phyloP scores from a whole-genome alignment of 2,797 vertebrate genomes.

The Manis pentadactyla region DNA sequence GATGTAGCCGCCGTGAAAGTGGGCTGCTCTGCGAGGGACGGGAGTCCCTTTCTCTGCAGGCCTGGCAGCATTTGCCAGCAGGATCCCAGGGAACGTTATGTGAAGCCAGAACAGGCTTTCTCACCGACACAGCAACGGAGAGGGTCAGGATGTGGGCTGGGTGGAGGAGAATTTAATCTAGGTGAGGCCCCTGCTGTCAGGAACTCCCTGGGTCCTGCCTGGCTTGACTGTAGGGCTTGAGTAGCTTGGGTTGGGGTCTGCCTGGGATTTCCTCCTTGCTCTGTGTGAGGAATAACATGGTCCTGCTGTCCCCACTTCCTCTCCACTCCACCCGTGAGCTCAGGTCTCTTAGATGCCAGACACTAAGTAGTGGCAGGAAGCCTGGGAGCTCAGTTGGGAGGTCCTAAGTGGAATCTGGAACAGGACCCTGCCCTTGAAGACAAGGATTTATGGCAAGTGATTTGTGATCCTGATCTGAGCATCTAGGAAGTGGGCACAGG shows the following conservation, averaged over 20 bases:
- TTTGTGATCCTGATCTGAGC: neutral
- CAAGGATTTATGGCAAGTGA: neutral
- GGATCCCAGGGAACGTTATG: neutral
- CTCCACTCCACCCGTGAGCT: neutral
- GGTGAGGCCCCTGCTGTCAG: neutral
- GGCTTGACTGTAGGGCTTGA: neutral
- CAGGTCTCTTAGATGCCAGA: neutral
- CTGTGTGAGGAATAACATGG: neutral
- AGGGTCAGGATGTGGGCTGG: neutral
- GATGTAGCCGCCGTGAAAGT: neutral
- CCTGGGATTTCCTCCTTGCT: neutral
- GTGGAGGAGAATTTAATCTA: neutral
- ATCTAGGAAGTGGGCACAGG: neutral
- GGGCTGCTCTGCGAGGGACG: neutral
- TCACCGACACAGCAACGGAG: neutral
- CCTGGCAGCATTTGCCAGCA: neutral
- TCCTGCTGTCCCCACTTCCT: neutral
- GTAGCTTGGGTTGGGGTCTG: neutral
- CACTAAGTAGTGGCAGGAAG: neutral
- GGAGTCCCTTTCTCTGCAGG: slow-evolving; percentile 23
- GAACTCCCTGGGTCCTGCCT: neutral
- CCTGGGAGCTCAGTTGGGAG: neutral
- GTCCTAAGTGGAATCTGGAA: neutral
- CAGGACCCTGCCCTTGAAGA: neutral
- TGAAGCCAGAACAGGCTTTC: neutral